Percentiles rank a stretch among this genome's conserved stretches.
Conservation (phyloP, 2,797 vertebrate genomes). For the Hyperoplus lanceolatus region DNA sequence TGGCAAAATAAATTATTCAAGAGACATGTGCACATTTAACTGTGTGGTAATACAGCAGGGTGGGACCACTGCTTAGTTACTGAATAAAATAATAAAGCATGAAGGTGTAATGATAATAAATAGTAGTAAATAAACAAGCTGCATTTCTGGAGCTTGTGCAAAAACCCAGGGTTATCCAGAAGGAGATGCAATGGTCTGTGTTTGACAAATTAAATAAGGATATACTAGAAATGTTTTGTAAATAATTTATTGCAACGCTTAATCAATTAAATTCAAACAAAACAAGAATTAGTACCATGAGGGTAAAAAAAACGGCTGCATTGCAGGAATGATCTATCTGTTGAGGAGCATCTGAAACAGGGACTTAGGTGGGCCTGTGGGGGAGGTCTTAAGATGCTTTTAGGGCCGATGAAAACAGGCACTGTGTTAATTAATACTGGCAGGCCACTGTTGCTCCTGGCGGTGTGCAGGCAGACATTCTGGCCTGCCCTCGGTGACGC, state of each 20-base stretch:
- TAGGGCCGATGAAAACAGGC: conserved; percentile 72
- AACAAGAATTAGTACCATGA: background rate
- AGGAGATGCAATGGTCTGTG: background rate
- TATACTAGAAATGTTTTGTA: background rate
- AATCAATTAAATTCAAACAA: conserved; percentile 18
- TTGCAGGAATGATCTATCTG: conserved; percentile 40
- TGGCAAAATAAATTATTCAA: conserved; percentile 50
- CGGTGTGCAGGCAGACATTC: conserved; percentile 79
- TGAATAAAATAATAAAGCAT: conserved; percentile 24
- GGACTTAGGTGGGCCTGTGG: conserved; percentile 59
- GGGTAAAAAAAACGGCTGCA: background rate
- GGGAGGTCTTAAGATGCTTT: conserved; percentile 76
- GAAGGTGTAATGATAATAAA: background rate
- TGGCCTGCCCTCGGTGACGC: conserved; percentile 82
- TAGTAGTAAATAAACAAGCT: conserved; percentile 2
- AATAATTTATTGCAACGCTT: background rate
- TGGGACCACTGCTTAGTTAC: conserved; percentile 6
- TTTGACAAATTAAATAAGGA: background rate
- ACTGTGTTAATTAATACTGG: conserved; percentile 86
- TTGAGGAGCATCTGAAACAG: conserved; percentile 34
- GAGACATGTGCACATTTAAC: conserved; percentile 16
- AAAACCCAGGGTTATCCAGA: background rate
- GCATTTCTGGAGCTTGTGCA: background rate
- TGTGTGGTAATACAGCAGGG: conserved; percentile 7
- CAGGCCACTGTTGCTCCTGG: conserved; percentile 83